Evolutionary conservation across 2,113 vertebrate species (phyloP).

Genomic region (Oxygymnocypris stewartii): DNA sequence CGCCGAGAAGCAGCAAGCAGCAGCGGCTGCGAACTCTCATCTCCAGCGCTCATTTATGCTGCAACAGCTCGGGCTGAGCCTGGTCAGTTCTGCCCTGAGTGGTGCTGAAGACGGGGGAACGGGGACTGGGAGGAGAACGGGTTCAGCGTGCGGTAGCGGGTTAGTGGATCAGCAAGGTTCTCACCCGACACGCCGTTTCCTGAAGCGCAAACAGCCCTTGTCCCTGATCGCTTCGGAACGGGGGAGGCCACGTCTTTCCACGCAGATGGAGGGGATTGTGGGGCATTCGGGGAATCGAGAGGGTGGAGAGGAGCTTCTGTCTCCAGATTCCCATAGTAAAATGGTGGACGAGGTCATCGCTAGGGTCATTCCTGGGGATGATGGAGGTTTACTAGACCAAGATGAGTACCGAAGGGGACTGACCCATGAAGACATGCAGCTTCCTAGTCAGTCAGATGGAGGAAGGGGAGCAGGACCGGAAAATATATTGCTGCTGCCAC

Average conservation of each 20-base stretch:
- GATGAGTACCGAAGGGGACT: constrained; percentile 71
- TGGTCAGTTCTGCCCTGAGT: constrained; percentile 89
- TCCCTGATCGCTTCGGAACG: constrained; percentile 78
- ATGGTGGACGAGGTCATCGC: constrained; percentile 73
- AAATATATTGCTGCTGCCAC: constrained; percentile 58
- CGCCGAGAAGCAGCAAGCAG: constrained; percentile 60
- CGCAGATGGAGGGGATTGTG: constrained; percentile 77
- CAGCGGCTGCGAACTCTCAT: constrained; percentile 79
- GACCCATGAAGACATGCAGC: constrained; percentile 89
- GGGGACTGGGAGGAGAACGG: constrained; percentile 50
- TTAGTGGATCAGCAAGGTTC: constrained; percentile 81
- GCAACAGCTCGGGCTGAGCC: constrained; percentile 93
- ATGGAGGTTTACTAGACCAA: constrained; percentile 72
- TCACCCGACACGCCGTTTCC: constrained; percentile 87
- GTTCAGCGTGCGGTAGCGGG: constrained; percentile 47
- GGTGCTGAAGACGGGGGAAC: constrained; percentile 64
- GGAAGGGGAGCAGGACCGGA: constrained; percentile 68
- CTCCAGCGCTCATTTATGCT: constrained; percentile 94
- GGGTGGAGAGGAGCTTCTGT: constrained; percentile 78
- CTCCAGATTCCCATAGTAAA: constrained; percentile 89
- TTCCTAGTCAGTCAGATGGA: constrained; percentile 94
- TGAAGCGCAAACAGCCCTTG: constrained; percentile 87
- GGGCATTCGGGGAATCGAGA: constrained; percentile 62
- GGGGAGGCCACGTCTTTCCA: constrained; percentile 79
- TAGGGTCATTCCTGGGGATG: constrained; percentile 55